Conservation (phyloP, 2,888 invertebrate genomes). For the Crossocerus cetratus region DNA sequence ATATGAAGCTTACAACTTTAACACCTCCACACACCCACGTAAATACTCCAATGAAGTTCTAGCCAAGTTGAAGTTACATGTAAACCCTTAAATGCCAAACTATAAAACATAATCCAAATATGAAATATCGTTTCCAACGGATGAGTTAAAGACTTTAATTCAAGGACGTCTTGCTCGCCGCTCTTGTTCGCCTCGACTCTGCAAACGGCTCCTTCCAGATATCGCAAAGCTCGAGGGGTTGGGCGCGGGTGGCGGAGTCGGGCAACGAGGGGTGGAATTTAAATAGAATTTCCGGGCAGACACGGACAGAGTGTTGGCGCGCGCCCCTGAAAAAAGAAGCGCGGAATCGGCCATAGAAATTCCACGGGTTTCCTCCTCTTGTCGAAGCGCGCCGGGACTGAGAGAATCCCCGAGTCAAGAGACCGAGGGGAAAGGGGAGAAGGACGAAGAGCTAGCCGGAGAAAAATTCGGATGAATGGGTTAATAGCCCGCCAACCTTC, state of each 20-base stretch:
- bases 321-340: constrained; percentile 17
- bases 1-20: too few relatives aligned
- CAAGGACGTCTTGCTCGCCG: neutral
- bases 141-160: neutral
- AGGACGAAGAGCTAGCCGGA: neutral
- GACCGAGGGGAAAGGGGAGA: too few relatives aligned
- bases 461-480: constrained; percentile 2
- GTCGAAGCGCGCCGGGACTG: neutral
- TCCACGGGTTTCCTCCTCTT: neutral
- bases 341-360: constrained; percentile 8
- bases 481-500: neutral
- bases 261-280: neutral
- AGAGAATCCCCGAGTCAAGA: neutral
- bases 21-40: too few relatives aligned
- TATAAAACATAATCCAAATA: too few relatives aligned
- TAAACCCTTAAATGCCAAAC: too few relatives aligned
- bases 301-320: neutral
- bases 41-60: too few relatives aligned
- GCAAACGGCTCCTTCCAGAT: too few relatives aligned
- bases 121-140: too few relatives aligned
- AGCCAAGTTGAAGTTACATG: too few relatives aligned
- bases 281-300: constrained; percentile 3
- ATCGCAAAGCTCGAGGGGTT: too few relatives aligned
- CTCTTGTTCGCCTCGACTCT: neutral
- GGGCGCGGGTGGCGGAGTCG: too few relatives aligned